Base-by-base conservation (phyloP, 2,113 vertebrate species). In the Daubentonia madagascariensis region DNA sequence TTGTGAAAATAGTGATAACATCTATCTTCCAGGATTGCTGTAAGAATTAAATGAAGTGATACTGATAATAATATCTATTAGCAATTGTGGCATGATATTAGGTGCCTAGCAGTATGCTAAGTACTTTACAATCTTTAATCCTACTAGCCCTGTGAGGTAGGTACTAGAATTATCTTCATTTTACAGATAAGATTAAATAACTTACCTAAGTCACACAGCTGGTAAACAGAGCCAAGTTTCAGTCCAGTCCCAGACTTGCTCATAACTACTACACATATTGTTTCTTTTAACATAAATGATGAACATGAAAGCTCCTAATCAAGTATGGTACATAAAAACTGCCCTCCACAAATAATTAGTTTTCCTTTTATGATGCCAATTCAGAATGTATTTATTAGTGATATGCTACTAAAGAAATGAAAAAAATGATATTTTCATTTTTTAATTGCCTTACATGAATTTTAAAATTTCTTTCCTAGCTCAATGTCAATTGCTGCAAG, bases 401-500 rank as follows among this genome's bases (percentile, higher is more conserved):
- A 50, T 17, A 3, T 78, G 7, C 94, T 94, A 43, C 40, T 92
- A 43, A 67, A 48, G 50, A 89, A 54, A 57, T 93, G 67, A 59
- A 63, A 78, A 96, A 93, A 89, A 54, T 23, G 48, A 52, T 87
- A 67, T 59, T 63, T 80, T 80, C 11, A 45, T 84, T 78, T 54
- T 85, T 43, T 96, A 61, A 52, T 92, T 81, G 20, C 40, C 96
- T 96, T 43, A 92, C 0, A 9, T 90, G 68, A 96, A 86, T 92
- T 95, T 32, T 76, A 89, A 94, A 85, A 8, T 84, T 88, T 98
- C 76, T 97, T 97, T 93, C 94, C 85, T 91, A 99, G 99, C 75
- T 99, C 99, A 0, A 99, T 99, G 98, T 99, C 99, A 6, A 99
- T 99, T 73, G 99, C 99, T 87, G 99, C 99, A 6, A 99, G 99